phyloP scores from a whole-genome alignment of 1,140 invertebrate species.

The Idris sp. region DNA sequence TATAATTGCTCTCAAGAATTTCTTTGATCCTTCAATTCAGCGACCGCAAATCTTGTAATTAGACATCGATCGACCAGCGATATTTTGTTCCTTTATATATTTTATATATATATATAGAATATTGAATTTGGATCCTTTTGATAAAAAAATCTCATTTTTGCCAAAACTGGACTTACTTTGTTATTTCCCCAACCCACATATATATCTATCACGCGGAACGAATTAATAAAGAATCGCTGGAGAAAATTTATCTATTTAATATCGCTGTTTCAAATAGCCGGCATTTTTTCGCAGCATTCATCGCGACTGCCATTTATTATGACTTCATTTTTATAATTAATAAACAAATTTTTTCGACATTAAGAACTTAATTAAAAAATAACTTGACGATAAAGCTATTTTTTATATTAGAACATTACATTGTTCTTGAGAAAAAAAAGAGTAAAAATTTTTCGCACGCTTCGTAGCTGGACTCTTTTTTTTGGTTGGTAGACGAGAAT shows the following conservation, averaged over 20 bases:
- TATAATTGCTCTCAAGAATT: constrained; percentile 57
- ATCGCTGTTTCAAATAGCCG: constrained; percentile 31
- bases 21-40: constrained; percentile 55
- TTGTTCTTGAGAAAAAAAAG: too few species aligned
- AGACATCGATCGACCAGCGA: constrained; percentile 50
- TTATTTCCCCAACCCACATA: constrained; percentile 20
- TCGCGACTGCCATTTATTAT: constrained; percentile 22
- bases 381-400: background rate
- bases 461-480: too few species aligned
- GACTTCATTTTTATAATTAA: constrained; percentile 14
- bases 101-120: too few species aligned
- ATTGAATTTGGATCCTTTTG: too few species aligned
- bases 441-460: too few species aligned
- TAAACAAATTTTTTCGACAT: constrained; percentile 10
- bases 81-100: too few species aligned
- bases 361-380: constrained; percentile 2
- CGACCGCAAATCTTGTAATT: constrained; percentile 40
- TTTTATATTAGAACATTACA: too few species aligned
- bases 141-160: constrained; percentile 21
- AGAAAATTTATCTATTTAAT: constrained; percentile 50
- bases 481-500: too few species aligned
- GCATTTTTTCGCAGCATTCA: constrained; percentile 24
- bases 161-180: constrained; percentile 30
- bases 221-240: constrained; percentile 45
- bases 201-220: constrained; percentile 26